phyloP scores from a whole-genome alignment of 2,888 invertebrate species.

The Athalia rosae region DNA sequence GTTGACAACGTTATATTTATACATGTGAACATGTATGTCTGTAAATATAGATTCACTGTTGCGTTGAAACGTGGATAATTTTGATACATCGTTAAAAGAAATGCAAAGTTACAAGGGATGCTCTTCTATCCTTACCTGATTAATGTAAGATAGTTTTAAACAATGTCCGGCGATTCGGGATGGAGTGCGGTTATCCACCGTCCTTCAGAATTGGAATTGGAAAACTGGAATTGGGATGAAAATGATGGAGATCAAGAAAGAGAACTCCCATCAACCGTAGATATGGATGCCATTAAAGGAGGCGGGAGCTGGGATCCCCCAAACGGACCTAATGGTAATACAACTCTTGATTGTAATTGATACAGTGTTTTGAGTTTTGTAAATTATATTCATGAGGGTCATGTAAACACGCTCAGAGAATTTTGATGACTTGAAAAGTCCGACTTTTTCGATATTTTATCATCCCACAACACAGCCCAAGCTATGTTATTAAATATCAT shows the following conservation, averaged over 20 bases:
- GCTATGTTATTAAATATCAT: neutral
- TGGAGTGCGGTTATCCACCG: conserved; percentile 78
- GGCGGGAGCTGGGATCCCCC: conserved; percentile 72
- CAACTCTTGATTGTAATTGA: neutral
- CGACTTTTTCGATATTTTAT: too few species aligned
- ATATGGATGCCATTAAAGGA: conserved; percentile 80
- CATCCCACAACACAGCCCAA: too few species aligned
- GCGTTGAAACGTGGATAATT: conserved; percentile 32
- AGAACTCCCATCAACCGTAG: conserved; percentile 79
- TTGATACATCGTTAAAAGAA: conserved; percentile 2
- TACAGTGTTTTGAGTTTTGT: neutral
- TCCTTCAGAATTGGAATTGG: conserved; percentile 74
- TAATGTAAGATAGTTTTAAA: conserved; percentile 66
- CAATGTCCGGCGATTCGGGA: conserved; percentile 73
- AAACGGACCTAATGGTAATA: conserved; percentile 66
- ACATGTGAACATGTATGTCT: neutral
- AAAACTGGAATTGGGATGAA: conserved; percentile 72
- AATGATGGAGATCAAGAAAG: conserved; percentile 79
- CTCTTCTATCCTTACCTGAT: conserved; percentile 58
- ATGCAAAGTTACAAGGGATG: conserved; percentile 60
- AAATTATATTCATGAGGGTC: too few species aligned
- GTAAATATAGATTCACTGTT: neutral
- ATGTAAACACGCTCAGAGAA: too few species aligned
- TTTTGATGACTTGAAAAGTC: too few species aligned
- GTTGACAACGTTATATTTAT: conserved; percentile 17